Evolutionary conservation across 2,888 invertebrate species (phyloP), one percentile per base, ranked within the genome.

Genomic region (Steromphala cineraria): DNA sequence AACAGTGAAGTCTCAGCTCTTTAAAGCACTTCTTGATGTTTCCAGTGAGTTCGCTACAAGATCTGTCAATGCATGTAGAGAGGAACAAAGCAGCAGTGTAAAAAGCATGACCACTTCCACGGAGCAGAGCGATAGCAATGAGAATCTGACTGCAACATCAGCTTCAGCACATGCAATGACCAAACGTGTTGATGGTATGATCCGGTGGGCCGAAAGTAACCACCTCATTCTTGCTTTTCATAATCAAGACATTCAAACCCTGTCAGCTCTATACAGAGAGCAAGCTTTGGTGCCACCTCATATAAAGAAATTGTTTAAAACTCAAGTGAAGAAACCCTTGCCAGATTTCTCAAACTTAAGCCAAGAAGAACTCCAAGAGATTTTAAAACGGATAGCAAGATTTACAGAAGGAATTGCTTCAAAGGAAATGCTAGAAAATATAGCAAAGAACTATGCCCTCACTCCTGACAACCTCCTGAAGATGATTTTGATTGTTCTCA

Each of bases 381-480:
- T 71, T 21, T 53, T 79, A 17, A 46, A 53, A 21, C 67, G 56
- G 74, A 71, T 79, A 19, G 79, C 74, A 17, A 28, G 79, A 17
- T 67, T 52, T 19, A 79, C 8, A 21, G 31, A 19, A 19, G 53
- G 36, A 40, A n/a, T 17, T 31, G 19, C 52, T 0, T 24, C 52
- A 36, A 74, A 24, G 19, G 17, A 53, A 19, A 31, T 36, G n/a
- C 28, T 55, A n/a, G 19, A 10, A 36, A 24, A 80, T 5, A 21
- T 62, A 1, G 53, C 24, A 19, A 17, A 31, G 10, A 36, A 40
- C 5, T 80, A 80, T 77, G 78, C 80, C 21, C 21, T 80, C 0
- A 80, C 80, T 7, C 67, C 80, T 21, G 80, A 80, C 77, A 80
- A 80, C 53, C 55, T 80, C 5, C 36, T 80, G n/a, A 80, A 80